Evolutionary conservation across 2,113 vertebrate species (phyloP).

Genomic region (Heloderma charlesbogerti): DNA sequence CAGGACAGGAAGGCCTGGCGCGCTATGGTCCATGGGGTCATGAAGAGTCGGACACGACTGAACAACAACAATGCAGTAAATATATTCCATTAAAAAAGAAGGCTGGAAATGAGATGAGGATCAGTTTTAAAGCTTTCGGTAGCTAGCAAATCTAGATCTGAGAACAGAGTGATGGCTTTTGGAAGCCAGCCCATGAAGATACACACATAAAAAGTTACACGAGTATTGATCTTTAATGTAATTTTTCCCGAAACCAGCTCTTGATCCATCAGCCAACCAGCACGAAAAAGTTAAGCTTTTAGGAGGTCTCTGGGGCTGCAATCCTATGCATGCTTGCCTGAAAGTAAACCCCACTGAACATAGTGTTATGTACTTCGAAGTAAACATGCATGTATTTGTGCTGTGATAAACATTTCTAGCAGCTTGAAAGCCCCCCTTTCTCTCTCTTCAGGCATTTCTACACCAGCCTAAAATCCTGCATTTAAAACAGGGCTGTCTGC

Average conservation of each 20-base stretch:
- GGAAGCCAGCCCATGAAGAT: neutral
- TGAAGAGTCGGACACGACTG: too few species aligned
- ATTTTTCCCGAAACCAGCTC: too few species aligned
- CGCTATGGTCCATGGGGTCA: too few species aligned
- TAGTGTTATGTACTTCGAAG: neutral
- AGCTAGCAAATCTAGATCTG: neutral
- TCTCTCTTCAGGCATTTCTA: too few species aligned
- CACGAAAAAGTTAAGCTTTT: neutral
- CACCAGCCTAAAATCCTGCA: too few species aligned
- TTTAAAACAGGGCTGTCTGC: too few species aligned
- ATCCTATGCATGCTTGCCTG: neutral
- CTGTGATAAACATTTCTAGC: neutral
- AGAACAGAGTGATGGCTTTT: neutral
- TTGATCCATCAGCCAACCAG: neutral
- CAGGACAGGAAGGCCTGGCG: too few species aligned
- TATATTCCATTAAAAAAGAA: neutral
- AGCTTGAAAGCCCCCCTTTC: neutral
- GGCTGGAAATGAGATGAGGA: neutral
- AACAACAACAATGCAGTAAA: neutral
- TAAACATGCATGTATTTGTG: neutral
- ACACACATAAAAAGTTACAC: neutral
- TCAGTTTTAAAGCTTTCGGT: neutral
- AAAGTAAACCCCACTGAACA: neutral
- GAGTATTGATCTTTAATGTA: neutral
- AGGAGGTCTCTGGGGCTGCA: neutral